phyloP scores from a whole-genome alignment of 2,113 vertebrate species.

The Platichthys stellatus region DNA sequence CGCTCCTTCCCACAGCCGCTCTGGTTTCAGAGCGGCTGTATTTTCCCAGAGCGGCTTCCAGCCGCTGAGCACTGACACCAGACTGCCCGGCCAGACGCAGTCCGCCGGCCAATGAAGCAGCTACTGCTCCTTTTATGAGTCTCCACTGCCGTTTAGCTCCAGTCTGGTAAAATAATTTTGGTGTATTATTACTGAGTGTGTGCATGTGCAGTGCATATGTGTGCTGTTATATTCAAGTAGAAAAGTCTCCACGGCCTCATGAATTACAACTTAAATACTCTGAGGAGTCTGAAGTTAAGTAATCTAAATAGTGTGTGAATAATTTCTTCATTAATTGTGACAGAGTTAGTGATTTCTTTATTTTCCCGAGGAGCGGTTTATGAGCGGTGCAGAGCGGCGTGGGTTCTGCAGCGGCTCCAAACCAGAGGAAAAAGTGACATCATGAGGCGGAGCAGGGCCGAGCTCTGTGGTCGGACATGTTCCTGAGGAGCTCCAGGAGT shows the following conservation, averaged over 20 bases:
- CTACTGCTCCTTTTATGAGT: conserved; percentile 60
- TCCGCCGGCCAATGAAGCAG: conserved; percentile 39
- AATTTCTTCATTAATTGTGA: conserved; percentile 13
- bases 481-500: conserved; percentile 74
- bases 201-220: conserved; percentile 36
- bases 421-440: conserved; percentile 78
- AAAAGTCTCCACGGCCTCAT: conserved; percentile 36
- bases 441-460: conserved; percentile 53
- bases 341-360: conserved; percentile 36
- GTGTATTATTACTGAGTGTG: conserved; percentile 37
- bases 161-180: conserved; percentile 52
- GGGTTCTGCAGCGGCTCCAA: conserved; percentile 50
- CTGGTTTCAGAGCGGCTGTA: conserved; percentile 2
- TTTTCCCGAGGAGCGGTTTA: conserved; percentile 10
- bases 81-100: conserved; percentile 52
- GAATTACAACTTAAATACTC: conserved; percentile 14
- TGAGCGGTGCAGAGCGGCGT: not conserved
- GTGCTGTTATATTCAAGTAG: conserved; percentile 41
- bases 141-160: conserved; percentile 36
- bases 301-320: not conserved
- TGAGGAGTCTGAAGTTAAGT: conserved; percentile 39
- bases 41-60: conserved; percentile 22
- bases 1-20: not conserved
- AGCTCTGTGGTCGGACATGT: conserved; percentile 72
- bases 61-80: conserved; percentile 50